phyloP scores from a whole-genome alignment of 2,888 invertebrate genomes.

The Fragum whitleyi region DNA sequence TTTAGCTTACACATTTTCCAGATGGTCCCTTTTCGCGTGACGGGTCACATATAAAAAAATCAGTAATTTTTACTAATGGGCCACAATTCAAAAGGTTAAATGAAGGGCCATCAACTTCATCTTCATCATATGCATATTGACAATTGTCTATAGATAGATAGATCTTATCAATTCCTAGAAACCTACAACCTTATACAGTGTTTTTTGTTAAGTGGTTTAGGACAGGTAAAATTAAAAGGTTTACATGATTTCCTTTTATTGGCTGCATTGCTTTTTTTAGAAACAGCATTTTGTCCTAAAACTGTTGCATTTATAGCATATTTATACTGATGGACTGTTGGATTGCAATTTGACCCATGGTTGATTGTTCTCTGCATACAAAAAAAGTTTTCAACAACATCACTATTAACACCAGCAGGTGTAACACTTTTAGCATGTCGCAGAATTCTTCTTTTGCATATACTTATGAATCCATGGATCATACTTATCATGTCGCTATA shows the following conservation, averaged over 20 bases:
- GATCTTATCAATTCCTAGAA: too few species aligned
- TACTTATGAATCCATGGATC: conserved; percentile 35
- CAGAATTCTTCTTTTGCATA: conserved; percentile 41
- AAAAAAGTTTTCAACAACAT: conserved; percentile 53
- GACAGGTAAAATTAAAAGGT: conserved; percentile 35
- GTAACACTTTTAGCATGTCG: conserved; percentile 39
- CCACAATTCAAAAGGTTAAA: too few species aligned
- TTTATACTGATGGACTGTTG: conserved; percentile 48
- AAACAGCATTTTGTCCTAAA: conserved; percentile 52
- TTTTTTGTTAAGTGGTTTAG: conserved; percentile 45
- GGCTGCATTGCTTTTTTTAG: conserved; percentile 52
- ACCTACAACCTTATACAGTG: conserved; percentile 34
- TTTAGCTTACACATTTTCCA: too few species aligned
- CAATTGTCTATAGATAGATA: too few species aligned
- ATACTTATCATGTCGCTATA: conserved; percentile 43
- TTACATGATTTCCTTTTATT: conserved; percentile 43
- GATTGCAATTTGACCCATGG: conserved; percentile 45
- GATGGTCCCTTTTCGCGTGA: too few species aligned
- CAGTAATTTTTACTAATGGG: too few species aligned
- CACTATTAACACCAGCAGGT: conserved; percentile 53
- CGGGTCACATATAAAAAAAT: too few species aligned
- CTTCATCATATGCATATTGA: too few species aligned
- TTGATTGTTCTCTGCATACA: conserved; percentile 53
- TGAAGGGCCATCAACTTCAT: too few species aligned
- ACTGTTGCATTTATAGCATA: conserved; percentile 54